phyloP scores from a whole-genome alignment of 2,797 vertebrate species.

The Clarias platycephalus region DNA sequence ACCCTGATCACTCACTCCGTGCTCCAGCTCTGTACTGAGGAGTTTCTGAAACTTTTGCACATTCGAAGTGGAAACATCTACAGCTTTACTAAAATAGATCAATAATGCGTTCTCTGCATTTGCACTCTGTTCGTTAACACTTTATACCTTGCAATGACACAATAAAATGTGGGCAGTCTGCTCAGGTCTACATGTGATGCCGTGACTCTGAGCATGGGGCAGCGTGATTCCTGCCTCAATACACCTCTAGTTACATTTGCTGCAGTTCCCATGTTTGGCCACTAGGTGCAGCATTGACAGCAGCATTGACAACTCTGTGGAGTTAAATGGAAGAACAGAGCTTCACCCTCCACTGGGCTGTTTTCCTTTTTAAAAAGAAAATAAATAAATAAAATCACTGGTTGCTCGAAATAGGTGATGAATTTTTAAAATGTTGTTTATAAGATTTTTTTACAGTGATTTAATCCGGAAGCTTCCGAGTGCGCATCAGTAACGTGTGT shows the following conservation, averaged over 20 bases:
- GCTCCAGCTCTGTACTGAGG: too few relatives aligned
- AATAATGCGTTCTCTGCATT: neutral
- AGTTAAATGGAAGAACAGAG: neutral
- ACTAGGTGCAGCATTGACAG: neutral
- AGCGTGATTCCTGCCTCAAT: neutral
- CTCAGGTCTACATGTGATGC: neutral
- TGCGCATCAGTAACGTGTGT: neutral
- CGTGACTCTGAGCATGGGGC: neutral
- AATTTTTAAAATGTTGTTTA: neutral
- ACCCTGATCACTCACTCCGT: too few relatives aligned
- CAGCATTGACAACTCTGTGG: neutral
- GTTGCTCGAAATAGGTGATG: neutral
- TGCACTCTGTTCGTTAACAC: neutral
- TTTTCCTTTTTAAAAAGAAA: neutral
- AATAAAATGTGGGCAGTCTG: neutral
- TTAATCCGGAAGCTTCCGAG: neutral
- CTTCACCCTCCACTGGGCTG: neutral
- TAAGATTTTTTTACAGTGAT: neutral
- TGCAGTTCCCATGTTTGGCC: slow-evolving; percentile 8
- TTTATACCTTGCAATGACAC: neutral
- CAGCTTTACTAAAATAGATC: too few relatives aligned
- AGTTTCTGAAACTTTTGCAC: too few relatives aligned
- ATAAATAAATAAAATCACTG: neutral
- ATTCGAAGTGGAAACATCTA: too few relatives aligned
- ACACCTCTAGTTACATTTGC: neutral